Conservation (phyloP, 1,140 invertebrate genomes). For the Drosophila kanapiae region DNA sequence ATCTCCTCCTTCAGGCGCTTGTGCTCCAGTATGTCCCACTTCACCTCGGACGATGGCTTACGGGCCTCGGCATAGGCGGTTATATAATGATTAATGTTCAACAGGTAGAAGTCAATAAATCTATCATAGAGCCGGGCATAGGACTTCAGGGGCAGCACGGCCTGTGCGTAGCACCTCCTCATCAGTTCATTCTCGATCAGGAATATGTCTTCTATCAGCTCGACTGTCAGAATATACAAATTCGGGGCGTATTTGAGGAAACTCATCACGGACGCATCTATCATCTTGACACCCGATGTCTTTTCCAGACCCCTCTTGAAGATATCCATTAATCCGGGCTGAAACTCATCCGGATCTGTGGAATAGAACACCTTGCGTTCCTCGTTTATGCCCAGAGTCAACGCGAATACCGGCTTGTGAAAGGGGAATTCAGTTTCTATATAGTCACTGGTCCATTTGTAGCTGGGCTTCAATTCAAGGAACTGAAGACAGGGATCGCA, state of each 20-base stretch:
- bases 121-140: conserved; percentile 66
- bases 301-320: conserved; percentile 71
- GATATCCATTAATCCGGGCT: conserved; percentile 65
- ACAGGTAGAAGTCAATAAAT: conserved; percentile 71
- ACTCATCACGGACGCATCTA: conserved; percentile 66
- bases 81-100: conserved; percentile 60
- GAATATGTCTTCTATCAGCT: conserved; percentile 73
- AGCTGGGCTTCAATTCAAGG: conserved; percentile 41
- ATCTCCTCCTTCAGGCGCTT: conserved; percentile 76
- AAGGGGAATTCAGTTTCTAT: conserved; percentile 72
- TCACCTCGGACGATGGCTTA: conserved; percentile 70
- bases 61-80: conserved; percentile 40
- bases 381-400: conserved; percentile 64
- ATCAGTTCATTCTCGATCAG: conserved; percentile 55
- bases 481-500: conserved; percentile 75
- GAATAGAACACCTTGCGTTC: conserved; percentile 69
- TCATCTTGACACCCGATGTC: conserved; percentile 55
- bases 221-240: conserved; percentile 73
- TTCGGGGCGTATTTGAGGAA: conserved; percentile 71
- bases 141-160: conserved; percentile 59
- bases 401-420: conserved; percentile 66
- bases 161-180: conserved; percentile 54
- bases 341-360: conserved; percentile 75
- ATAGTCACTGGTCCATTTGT: conserved; percentile 70
- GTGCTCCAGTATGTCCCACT: conserved; percentile 70